Conservation (phyloP, 1,140 invertebrate genomes). For the Oscheius sp. region DNA sequence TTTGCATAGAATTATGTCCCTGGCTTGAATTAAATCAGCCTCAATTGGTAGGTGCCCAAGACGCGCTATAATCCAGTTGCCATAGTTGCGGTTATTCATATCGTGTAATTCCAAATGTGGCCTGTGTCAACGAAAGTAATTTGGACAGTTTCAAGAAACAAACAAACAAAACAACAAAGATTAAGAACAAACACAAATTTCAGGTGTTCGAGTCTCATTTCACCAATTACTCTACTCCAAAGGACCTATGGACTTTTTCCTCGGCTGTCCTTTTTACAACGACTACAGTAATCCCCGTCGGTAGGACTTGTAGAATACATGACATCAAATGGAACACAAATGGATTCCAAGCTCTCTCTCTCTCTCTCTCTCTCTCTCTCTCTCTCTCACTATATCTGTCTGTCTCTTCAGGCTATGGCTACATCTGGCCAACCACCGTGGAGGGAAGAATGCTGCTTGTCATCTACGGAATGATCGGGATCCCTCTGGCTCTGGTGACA, state of each 20-base stretch:
- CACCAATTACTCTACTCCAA: neutral
- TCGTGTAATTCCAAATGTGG: too few relatives aligned
- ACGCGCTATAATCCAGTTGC: too few relatives aligned
- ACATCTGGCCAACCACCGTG: conserved; percentile 22
- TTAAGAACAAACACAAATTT: neutral
- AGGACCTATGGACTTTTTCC: conserved; percentile 32
- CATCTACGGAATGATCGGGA: conserved; percentile 33
- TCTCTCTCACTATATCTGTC: too few relatives aligned
- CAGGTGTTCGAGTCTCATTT: conserved; percentile 25
- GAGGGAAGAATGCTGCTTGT: conserved; percentile 23
- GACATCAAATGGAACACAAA: neutral
- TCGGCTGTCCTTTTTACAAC: conserved; percentile 33
- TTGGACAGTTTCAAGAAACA: neutral
- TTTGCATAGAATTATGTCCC: too few relatives aligned
- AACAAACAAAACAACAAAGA: neutral
- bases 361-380: too few relatives aligned
- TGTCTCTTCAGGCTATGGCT: conserved; percentile 30
- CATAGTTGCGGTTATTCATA: too few relatives aligned
- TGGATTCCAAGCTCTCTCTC: neutral
- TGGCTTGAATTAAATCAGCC: too few relatives aligned
- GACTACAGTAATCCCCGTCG: conserved; percentile 37
- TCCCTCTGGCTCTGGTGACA: conserved; percentile 34
- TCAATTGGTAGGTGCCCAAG: too few relatives aligned
- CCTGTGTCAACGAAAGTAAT: too few relatives aligned
- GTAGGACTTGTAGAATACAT: conserved; percentile 8